Conservation (phyloP, 2,797 vertebrate species). For the Labeo calbasu region DNA sequence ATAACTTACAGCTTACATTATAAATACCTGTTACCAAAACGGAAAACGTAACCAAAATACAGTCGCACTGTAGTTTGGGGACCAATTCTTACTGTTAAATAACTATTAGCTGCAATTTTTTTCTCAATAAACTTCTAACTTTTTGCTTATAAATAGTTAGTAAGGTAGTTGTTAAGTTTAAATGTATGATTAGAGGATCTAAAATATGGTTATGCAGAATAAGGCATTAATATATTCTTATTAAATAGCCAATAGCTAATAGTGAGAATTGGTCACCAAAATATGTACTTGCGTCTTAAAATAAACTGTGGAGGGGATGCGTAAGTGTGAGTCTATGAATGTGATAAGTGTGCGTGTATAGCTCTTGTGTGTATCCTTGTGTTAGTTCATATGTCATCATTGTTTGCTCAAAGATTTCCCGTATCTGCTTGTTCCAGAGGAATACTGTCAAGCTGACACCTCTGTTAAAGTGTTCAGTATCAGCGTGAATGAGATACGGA, state of each 20-base stretch:
- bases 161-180: not conserved
- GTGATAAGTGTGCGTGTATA: constrained; percentile 8
- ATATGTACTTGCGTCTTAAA: not conserved
- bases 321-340: not conserved
- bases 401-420: constrained; percentile 33
- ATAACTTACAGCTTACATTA: not conserved
- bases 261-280: not conserved
- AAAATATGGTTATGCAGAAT: not conserved
- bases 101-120: not conserved
- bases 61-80: not conserved
- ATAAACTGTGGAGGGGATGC: not conserved
- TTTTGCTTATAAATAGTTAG: not conserved
- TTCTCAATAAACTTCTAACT: not conserved
- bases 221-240: not conserved
- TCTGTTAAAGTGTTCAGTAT: constrained; percentile 75
- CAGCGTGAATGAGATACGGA: constrained; percentile 36
- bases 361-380: not conserved
- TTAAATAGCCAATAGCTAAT: not conserved
- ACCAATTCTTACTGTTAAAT: not conserved
- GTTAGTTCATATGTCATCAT: constrained; percentile 22
- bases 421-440: constrained; percentile 50
- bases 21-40: too few species aligned
- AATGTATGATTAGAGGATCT: not conserved
- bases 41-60: not conserved
- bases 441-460: constrained; percentile 70